phyloP scores from a whole-genome alignment of 2,888 invertebrate genomes.

The Napeogenes inachia region DNA sequence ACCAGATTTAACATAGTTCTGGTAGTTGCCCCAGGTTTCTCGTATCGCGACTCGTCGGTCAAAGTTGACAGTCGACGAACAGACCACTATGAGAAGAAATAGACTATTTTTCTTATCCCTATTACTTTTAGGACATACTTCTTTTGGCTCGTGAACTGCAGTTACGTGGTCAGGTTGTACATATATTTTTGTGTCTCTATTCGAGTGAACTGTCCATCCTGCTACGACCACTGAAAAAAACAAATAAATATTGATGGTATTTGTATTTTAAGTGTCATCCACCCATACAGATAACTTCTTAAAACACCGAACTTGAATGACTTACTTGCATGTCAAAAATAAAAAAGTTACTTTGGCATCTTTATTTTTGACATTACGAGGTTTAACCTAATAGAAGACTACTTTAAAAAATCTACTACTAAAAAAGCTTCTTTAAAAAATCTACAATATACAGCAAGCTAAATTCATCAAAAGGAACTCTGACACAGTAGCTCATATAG shows the following conservation, averaged over 20 bases:
- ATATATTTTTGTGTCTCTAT: conserved; percentile 83
- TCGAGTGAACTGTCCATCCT: conserved; percentile 87
- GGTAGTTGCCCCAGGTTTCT: conserved; percentile 82
- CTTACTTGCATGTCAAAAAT: no score
- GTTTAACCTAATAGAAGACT: no score
- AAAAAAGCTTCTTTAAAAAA: no score
- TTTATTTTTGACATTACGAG: no score
- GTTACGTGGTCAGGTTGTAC: conserved; percentile 84
- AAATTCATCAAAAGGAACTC: no score
- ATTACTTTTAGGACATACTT: conserved; percentile 65
- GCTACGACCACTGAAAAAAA: conserved; percentile 66
- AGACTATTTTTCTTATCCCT: conserved; percentile 52
- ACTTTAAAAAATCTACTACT: no score
- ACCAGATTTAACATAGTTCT: conserved; percentile 50
- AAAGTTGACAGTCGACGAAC: conserved; percentile 83
- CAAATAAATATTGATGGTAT: background rate
- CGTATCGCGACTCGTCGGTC: conserved; percentile 81
- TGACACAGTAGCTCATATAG: no score
- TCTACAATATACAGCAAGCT: no score
- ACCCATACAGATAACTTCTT: no score
- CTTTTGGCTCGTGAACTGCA: conserved; percentile 78
- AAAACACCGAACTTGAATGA: conserved; percentile 21
- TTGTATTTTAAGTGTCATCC: no score
- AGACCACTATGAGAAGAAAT: conserved; percentile 84
- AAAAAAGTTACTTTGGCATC: no score